Conservation (phyloP, 2,797 vertebrate species). For the Poeciliopsis presidionis region DNA sequence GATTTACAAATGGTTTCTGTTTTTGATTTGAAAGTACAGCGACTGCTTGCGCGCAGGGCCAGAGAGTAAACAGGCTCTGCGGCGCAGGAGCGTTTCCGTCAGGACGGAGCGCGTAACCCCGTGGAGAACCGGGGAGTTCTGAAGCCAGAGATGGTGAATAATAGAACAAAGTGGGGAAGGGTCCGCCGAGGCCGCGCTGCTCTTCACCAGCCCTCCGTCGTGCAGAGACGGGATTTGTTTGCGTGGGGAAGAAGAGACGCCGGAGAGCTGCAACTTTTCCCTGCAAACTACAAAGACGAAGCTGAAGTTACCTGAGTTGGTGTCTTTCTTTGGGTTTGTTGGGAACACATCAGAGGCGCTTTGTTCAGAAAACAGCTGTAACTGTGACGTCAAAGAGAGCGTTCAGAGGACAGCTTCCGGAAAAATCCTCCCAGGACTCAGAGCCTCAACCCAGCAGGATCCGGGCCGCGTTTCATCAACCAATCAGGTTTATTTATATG, state of each 20-base stretch:
- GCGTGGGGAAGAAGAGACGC: constrained; percentile 17
- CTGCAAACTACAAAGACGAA: constrained; percentile 36
- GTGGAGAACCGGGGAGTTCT: constrained; percentile 80
- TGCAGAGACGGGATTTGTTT: constrained; percentile 46
- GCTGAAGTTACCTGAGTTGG: constrained; percentile 44
- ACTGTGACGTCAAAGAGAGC: constrained; percentile 26
- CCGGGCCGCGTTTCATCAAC: too few species aligned
- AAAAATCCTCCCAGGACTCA: constrained; percentile 38
- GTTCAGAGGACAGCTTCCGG: constrained; percentile 28
- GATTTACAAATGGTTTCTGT: constrained; percentile 71
- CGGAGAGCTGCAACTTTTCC: constrained; percentile 49
- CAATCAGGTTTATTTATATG: too few species aligned
- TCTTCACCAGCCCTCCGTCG: constrained; percentile 74
- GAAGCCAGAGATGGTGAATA: constrained; percentile 85
- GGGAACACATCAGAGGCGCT: constrained; percentile 26
- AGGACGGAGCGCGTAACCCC: constrained; percentile 71
- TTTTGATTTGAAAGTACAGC: constrained; percentile 71
- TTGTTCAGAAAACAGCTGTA: constrained; percentile 30
- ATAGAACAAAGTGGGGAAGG: constrained; percentile 86
- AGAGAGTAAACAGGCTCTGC: constrained; percentile 72
- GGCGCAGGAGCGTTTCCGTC: constrained; percentile 68
- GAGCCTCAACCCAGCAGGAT: constrained; percentile 6
- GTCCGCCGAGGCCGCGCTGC: constrained; percentile 81
- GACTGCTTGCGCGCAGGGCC: constrained; percentile 53
- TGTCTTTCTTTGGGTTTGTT: not conserved